Evolutionary conservation across 2,888 invertebrate species (phyloP), one percentile per base, ranked within the genome.

Genomic region (Gortyna flavago): DNA sequence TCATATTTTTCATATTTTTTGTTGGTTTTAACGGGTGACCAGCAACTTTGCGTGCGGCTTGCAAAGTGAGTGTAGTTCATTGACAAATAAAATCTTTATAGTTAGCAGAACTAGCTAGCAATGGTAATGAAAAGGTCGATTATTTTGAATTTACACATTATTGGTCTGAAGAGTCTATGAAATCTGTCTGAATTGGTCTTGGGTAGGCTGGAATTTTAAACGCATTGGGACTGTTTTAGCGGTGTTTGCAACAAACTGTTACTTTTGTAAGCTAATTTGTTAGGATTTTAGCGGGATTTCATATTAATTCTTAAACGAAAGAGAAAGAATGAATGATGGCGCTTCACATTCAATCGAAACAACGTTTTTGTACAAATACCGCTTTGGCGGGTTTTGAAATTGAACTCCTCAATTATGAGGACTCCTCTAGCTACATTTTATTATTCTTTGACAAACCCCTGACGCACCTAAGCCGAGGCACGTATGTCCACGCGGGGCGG

Each of bases 401-500:
- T n/a, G n/a, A n/a, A n/a, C n/a, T n/a, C 35, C 18, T 7, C 35
- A 78, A 67, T 25, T 66, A 41, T 35, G 69, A 65, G 48, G 41
- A 38, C 62, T 35, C 66, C 11, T 85, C 75, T 78, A 71, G 61
- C 18, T 35, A 62, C 62, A 77, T 85, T 85, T 85, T 82, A 80
- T 86, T 81, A 85, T 72, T 83, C 92, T 92, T 84, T 91, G 89
- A 67, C 80, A 72, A 87, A 88, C 84, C 81, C 89, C 88, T 89
- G 87, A 91, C 93, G 91, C 93, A 93, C 93, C 93, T 92, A 91
- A 91, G 89, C 89, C 80, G 85, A 87, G 89, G 92, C 93, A 94
- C 94, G 95, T 95, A 95, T 94, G 95, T 95, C 95, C 95, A 92
- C 90, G 91, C 88, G 88, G 93, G 92, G 91, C 88, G 93, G 93